phyloP scores from a whole-genome alignment of 2,113 vertebrate species.

The Ornithorhynchus anatinus region DNA sequence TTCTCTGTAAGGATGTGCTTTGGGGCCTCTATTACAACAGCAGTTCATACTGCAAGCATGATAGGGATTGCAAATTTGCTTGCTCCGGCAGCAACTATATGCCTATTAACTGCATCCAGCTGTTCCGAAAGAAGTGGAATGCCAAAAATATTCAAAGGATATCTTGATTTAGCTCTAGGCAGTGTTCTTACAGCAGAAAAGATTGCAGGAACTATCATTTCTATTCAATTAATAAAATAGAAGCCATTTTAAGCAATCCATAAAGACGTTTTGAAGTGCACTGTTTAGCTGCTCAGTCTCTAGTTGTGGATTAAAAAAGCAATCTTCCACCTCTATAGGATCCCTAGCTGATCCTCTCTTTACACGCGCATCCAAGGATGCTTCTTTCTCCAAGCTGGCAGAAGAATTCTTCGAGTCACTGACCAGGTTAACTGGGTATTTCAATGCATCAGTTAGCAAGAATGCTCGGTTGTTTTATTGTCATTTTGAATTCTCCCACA shows the following conservation, averaged over 20 bases:
- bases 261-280: slow-evolving; percentile 16
- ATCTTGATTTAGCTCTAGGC: slow-evolving; percentile 60
- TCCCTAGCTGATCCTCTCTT: slow-evolving; percentile 2
- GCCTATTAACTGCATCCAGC: slow-evolving; percentile 56
- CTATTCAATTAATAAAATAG: slow-evolving; percentile 38
- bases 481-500: too few relatives aligned
- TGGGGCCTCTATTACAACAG: neutral
- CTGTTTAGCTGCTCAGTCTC: slow-evolving; percentile 9
- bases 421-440: too few relatives aligned
- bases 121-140: slow-evolving; percentile 42
- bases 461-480: too few relatives aligned
- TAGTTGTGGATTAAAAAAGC: neutral
- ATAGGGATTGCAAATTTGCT: slow-evolving; percentile 50
- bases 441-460: too few relatives aligned
- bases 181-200: slow-evolving; percentile 34
- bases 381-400: neutral
- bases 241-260: neutral
- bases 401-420: neutral
- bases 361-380: neutral
- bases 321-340: neutral
- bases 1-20: slow-evolving; percentile 36
- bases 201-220: slow-evolving; percentile 11
- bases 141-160: slow-evolving; percentile 48
- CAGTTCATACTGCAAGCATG: neutral
- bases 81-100: slow-evolving; percentile 30